phyloP scores from a whole-genome alignment of 2,797 vertebrate genomes.

The Diceros bicornis region DNA sequence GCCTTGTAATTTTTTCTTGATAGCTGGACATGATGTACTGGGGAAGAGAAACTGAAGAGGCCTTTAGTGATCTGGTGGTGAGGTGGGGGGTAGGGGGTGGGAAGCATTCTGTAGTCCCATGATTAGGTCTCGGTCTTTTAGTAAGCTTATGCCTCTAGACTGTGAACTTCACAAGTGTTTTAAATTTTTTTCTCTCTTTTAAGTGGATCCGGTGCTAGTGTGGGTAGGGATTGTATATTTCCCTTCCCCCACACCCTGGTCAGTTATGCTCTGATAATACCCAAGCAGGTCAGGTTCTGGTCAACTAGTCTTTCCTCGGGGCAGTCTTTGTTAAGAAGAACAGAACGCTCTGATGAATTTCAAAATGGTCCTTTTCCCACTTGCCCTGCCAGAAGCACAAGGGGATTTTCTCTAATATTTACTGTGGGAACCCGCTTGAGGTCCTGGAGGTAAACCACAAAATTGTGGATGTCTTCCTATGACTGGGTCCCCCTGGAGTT shows the following conservation, averaged over 20 bases:
- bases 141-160: neutral
- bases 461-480: neutral
- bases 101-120: neutral
- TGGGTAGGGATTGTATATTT: neutral
- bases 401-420: neutral
- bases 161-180: neutral
- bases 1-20: neutral
- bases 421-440: neutral
- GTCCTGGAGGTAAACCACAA: neutral
- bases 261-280: neutral
- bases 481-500: neutral
- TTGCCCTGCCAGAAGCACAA: neutral
- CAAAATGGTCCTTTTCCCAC: neutral
- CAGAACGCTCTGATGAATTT: neutral
- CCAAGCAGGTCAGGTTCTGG: neutral
- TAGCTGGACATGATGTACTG: neutral
- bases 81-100: neutral
- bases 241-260: neutral
- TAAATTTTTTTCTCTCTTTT: neutral
- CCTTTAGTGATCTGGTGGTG: neutral
- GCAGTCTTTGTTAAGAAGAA: too few relatives aligned
- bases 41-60: neutral
- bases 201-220: neutral
- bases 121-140: neutral
- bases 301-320: neutral